These are phyloP conservation scores for Thripadectes ignobilis DNA, from an alignment of 2,797 vertebrate species.

Conservation along the genomic window DNA sequence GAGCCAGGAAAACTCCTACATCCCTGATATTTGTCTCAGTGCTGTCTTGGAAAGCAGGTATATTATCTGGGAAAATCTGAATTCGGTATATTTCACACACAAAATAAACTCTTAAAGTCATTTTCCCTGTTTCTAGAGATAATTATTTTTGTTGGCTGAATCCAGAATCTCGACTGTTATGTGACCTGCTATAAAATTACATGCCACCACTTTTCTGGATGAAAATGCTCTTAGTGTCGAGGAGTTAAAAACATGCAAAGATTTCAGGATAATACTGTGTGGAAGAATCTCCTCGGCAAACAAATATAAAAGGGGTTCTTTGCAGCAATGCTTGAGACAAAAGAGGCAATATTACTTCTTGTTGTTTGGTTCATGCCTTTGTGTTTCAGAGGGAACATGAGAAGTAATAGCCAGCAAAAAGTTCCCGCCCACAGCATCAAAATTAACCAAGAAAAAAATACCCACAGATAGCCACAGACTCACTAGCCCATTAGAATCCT, in stretches of 20 bases:
- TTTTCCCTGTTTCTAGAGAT: neutral
- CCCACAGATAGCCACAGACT: constrained; percentile 24
- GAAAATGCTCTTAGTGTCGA: neutral
- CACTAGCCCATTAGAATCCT: constrained; percentile 46
- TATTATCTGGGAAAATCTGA: neutral
- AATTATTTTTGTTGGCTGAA: neutral
- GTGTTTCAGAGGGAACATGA: constrained; percentile 3
- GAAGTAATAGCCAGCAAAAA: neutral
- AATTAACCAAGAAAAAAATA: neutral
- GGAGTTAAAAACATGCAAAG: neutral
- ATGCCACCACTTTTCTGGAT: neutral
- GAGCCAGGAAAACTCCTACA: neutral
- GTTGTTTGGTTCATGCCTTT: neutral
- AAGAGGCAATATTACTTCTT: neutral
- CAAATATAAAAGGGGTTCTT: neutral
- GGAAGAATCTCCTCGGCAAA: neutral
- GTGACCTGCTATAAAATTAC: neutral
- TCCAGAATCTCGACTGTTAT: neutral
- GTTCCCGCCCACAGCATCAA: constrained; percentile 1
- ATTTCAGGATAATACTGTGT: neutral
- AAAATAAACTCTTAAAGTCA: neutral
- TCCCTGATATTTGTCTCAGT: neutral
- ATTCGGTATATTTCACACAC: neutral
- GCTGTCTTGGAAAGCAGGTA: neutral
- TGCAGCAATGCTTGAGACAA: neutral